Conservation (phyloP, 1,140 invertebrate genomes). For the Bombus pascuorum region DNA sequence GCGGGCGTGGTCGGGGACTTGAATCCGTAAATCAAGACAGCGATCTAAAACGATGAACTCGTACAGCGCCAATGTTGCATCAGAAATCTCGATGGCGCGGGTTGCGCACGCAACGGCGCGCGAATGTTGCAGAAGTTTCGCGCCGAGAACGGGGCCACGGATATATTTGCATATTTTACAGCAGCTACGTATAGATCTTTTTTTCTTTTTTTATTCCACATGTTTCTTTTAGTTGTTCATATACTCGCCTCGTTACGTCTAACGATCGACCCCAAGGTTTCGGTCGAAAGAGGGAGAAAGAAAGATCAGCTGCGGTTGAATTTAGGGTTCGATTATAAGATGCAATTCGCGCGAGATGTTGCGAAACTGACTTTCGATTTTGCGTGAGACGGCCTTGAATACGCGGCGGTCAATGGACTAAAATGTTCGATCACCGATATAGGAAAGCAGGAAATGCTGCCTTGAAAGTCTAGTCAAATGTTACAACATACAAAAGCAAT, state of each 20-base stretch:
- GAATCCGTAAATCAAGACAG: constrained; percentile 57
- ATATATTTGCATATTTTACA: constrained; percentile 32
- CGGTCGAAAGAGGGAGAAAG: too few species aligned
- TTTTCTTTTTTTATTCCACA: neutral
- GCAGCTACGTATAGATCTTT: neutral
- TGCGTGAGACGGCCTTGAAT: constrained; percentile 45
- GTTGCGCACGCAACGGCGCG: constrained; percentile 14
- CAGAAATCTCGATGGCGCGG: constrained; percentile 38
- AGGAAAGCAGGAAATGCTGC: constrained; percentile 34
- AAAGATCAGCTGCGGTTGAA: neutral
- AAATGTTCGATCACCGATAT: constrained; percentile 16
- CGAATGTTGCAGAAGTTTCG: constrained; percentile 37
- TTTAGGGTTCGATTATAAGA: constrained; percentile 32
- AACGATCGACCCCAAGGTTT: neutral
- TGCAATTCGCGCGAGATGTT: constrained; percentile 28
- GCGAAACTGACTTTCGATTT: constrained; percentile 44
- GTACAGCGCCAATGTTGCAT: constrained; percentile 41
- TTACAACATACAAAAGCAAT: constrained; percentile 31
- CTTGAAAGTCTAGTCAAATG: constrained; percentile 31
- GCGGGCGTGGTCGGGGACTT: constrained; percentile 36
- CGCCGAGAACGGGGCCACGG: constrained; percentile 13
- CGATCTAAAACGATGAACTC: constrained; percentile 55
- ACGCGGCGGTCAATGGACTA: neutral
- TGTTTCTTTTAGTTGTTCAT: neutral
- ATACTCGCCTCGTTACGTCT: neutral